Conservation (phyloP, 2,888 invertebrate genomes). For the Subacronicta megacephala region DNA sequence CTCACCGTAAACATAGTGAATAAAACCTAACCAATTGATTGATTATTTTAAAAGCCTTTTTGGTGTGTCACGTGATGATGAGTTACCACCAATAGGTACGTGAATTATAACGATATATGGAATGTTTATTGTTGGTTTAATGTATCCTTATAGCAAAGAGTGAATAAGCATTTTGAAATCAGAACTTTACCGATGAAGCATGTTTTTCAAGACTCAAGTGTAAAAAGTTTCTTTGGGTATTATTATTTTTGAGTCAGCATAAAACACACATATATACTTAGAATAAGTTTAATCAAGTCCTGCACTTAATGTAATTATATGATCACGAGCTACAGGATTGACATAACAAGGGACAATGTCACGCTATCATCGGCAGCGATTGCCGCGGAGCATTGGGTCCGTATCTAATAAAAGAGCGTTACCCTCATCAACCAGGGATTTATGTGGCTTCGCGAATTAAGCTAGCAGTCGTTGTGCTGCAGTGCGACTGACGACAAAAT, state of each 20-base stretch:
- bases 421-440: constrained; percentile 74
- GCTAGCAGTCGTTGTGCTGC: constrained; percentile 63
- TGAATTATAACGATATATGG: constrained; percentile 7
- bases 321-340: constrained; percentile 29
- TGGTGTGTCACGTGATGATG: constrained; percentile 47
- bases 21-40: constrained; percentile 60
- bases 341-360: constrained; percentile 42
- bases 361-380: constrained; percentile 51
- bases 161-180: constrained; percentile 2
- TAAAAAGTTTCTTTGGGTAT: no score
- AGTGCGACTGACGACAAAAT: constrained; percentile 46
- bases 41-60: constrained; percentile 70
- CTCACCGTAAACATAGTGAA: constrained; percentile 70
- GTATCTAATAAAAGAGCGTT: constrained; percentile 69
- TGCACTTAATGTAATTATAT: no score
- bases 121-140: constrained; percentile 15
- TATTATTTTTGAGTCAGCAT: no score
- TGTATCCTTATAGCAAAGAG: constrained; percentile 1
- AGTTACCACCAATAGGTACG: constrained; percentile 37
- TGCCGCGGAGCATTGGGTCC: constrained; percentile 56
- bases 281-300: no score
- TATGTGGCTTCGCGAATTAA: constrained; percentile 73
- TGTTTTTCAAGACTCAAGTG: no score
- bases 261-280: no score
- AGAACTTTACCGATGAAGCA: no score